Percentiles rank a stretch among this genome's conserved stretches.
These are phyloP conservation scores for Carcharodon carcharias DNA, from an alignment of 2,797 vertebrate species.

Conservation along the genomic window DNA sequence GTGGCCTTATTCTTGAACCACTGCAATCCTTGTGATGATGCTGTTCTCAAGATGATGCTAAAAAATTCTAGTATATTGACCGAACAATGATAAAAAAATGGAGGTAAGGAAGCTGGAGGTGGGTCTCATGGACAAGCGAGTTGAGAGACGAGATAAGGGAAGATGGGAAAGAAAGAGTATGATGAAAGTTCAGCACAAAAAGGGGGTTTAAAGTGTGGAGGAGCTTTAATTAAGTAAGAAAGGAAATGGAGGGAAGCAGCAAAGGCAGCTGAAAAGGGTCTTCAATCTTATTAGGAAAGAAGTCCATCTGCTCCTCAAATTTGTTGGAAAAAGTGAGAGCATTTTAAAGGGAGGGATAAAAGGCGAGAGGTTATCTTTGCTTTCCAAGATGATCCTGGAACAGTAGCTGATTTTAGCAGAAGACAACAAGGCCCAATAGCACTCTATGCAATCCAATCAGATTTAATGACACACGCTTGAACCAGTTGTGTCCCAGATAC, in stretches of 20 bases:
- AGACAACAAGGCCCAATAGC: not conserved
- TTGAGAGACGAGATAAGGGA: not conserved
- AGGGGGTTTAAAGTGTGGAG: not conserved
- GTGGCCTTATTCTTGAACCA: not conserved
- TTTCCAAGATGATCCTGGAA: not conserved
- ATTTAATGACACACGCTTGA: not conserved
- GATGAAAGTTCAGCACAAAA: not conserved
- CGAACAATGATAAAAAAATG: not conserved
- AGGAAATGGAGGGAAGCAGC: not conserved
- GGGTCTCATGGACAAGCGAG: not conserved
- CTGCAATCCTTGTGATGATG: not conserved
- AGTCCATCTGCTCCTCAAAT: not conserved
- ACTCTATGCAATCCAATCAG: not conserved
- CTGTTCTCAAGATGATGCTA: not conserved
- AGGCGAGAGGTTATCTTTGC: not conserved
- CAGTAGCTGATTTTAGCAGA: not conserved
- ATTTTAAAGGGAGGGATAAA: not conserved
- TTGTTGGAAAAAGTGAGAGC: not conserved
- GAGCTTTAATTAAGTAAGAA: not conserved
- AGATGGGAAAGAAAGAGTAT: not conserved
- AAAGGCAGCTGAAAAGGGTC: not conserved
- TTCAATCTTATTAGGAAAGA: not conserved
- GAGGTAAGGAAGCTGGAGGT: not conserved
- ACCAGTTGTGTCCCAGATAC: not conserved
- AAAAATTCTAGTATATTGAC: not conserved